Evolutionary conservation across 2,113 vertebrate genomes (phyloP), one percentile per base, ranked within the genome.

Genomic region (Talpa occidentalis): DNA sequence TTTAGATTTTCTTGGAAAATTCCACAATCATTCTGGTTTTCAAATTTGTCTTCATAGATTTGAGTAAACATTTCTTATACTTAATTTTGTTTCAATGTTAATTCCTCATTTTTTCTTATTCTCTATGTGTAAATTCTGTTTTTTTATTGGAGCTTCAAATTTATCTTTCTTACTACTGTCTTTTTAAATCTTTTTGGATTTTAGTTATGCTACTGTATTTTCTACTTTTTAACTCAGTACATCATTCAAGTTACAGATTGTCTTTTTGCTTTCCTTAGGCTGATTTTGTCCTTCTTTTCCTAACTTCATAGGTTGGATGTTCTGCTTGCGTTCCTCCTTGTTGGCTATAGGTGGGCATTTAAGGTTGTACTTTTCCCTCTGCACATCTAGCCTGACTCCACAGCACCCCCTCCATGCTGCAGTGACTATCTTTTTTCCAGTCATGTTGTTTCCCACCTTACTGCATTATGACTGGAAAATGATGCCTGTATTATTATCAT

Each of bases 31-130:
- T 87, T 95, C 77, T 72, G 64, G 17, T 74, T 78, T 80, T 92
- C 69, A 90, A 66, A 40, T 77, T 70, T 85, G 17, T 85, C 87
- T 86, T 44, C 6, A 21, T 28, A 52, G 47, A 80, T n/a, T 79
- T 88, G 14, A 70, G 40, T 30, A 74, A 69, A 85, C 69, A 14
- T 8, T 69, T 73, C 60, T 73, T 49, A 73, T 44, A 49, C 56
- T 82, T 59, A 83, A 81, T 86, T 81, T 44, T 76, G 3, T 64
- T 64, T 77, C 37, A 54, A 7, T 62, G 11, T 78, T 78, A 52
- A 76, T 82, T 89, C 47, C 16, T 85, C 70, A 88, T 88, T 52
- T 59, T 81, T 92, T 94, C 30, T 59, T 92, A 90, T 56, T 83
- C 24, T 90, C 2, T 56, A 16, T 72, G 56, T 80, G 59, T 83